Evolutionary conservation across 2,113 vertebrate species (phyloP), one percentile per base, ranked within the genome.

Genomic region (Pithys albifrons): DNA sequence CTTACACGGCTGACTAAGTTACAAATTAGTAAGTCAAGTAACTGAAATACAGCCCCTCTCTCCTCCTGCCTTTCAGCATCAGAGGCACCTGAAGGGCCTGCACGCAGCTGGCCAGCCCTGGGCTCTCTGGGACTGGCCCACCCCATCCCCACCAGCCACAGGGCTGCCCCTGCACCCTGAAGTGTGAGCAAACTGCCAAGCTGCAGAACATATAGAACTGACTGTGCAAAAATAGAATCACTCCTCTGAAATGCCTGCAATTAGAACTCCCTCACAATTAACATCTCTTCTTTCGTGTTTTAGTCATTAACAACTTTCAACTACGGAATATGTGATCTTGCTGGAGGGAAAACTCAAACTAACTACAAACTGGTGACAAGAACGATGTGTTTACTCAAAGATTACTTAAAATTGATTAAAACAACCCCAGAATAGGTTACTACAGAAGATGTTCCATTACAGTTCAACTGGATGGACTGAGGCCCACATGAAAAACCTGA

Each of bases 1-100:
- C 81, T 83, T 33, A 52, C 39, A 29, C 1, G 13, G 58, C 67
- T 37, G 71, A 64, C 82, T 46, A 73, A 70, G 59, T 77, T 93
- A 83, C 87, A 66, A 94, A 80, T 88, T 39, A 80, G 41, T 41
- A 88, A 89, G 69, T 71, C 61, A 93, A 91, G 33, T 49, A 85
- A 81, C 17, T 64, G 70, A 78, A 81, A 89, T 28, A 65, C 66
- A 90, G 66, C 82, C 52, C 25, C n/a, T 28, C 31, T 27, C 85
- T 45, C 61, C 64, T 61, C 28, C 52, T 45, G 25, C 25, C 18
- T 81, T 71, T 35, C 70, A 87, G 80, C 83, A 89, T 86, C 52
- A 83, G 55, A 29, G 59, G 39, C 37, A 70, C 14, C 19, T 48
- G 52, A 69, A 85, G 28, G 66, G 35, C 37, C 46, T 33, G 46